phyloP scores from a whole-genome alignment of 2,888 invertebrate genomes.

The Watsonalla cultraria region DNA sequence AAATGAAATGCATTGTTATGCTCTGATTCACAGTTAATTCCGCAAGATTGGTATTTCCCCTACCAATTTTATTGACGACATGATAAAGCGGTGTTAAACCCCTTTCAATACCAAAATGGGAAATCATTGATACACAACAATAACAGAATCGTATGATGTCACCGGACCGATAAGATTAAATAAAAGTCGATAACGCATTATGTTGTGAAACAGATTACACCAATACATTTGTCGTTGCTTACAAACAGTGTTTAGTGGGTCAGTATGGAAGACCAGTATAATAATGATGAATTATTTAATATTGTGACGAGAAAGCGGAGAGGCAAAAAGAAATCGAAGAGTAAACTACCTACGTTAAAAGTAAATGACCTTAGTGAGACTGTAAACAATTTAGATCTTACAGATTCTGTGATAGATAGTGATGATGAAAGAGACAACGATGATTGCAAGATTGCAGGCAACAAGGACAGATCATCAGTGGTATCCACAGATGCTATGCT shows the following conservation, averaged over 20 bases:
- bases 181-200: not conserved
- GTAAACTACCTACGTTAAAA: not conserved
- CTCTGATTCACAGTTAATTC: too few species aligned
- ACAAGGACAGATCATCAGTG: not conserved
- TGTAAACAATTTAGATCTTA: not conserved
- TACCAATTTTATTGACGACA: not conserved
- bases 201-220: not conserved
- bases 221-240: not conserved
- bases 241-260: not conserved
- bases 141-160: slow-evolving; percentile 4
- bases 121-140: not conserved
- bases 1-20: too few species aligned
- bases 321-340: not conserved
- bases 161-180: slow-evolving; percentile 4
- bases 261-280: not conserved
- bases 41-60: too few species aligned
- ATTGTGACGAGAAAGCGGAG: not conserved
- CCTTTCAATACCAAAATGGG: not conserved
- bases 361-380: not conserved
- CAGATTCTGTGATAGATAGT: not conserved
- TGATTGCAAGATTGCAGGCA: not conserved
- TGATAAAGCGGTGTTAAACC: too few species aligned
- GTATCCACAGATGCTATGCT: not conserved
- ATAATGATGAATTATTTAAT: not conserved
- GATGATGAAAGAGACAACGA: not conserved